Conservation (phyloP, 2,113 vertebrate genomes). For the Hypomesus transpacificus region DNA sequence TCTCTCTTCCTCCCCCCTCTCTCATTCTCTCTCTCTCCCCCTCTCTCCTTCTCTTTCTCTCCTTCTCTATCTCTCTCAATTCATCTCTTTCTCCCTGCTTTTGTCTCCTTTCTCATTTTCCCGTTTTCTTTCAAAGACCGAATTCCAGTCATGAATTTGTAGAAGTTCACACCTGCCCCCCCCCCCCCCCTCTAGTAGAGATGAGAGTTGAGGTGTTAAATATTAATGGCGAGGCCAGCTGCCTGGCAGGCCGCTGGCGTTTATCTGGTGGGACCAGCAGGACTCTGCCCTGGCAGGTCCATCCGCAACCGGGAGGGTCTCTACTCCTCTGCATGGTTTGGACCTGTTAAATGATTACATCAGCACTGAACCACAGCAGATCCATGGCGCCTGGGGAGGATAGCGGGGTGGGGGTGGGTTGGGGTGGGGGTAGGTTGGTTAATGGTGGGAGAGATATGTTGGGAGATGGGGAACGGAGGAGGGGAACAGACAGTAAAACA, state of each 20-base stretch:
- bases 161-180: neutral
- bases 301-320: constrained; percentile 53
- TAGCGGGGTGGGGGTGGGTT: too few species aligned
- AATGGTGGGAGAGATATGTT: neutral
- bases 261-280: constrained; percentile 53
- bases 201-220: constrained; percentile 70
- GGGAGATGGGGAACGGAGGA: constrained; percentile 24
- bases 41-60: too few species aligned
- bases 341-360: constrained; percentile 65
- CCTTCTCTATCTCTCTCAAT: too few species aligned
- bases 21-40: too few species aligned
- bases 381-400: constrained; percentile 29
- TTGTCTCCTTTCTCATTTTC: too few species aligned
- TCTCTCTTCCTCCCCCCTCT: too few species aligned
- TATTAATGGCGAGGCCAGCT: constrained; percentile 69
- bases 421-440: too few species aligned
- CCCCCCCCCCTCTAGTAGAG: constrained; percentile 36
- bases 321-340: constrained; percentile 66
- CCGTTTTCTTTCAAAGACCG: too few species aligned
- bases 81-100: too few species aligned
- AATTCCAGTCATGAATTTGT: neutral
- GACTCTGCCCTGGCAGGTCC: constrained; percentile 55
- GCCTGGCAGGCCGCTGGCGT: constrained; percentile 63
- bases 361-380: constrained; percentile 58
- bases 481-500: constrained; percentile 17